These are phyloP conservation scores for Ariopsis seemanni DNA, from an alignment of 2,113 vertebrate genomes.

Conservation along the genomic window DNA sequence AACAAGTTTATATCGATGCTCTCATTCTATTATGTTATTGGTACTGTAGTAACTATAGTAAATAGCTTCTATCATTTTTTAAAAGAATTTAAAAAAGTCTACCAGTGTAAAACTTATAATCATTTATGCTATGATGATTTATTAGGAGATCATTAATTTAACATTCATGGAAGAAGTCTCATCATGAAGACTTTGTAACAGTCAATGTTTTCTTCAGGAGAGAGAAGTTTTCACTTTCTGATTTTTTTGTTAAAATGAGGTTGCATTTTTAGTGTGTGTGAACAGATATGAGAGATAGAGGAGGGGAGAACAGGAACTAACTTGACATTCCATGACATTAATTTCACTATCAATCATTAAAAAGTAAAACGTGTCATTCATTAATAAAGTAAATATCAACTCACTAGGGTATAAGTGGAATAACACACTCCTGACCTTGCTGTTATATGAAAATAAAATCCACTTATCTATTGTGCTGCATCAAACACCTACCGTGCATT, in stretches of 20 bases:
- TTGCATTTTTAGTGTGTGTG: neutral
- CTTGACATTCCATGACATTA: neutral
- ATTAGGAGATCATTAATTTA: neutral
- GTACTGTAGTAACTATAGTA: neutral
- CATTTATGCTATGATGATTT: neutral
- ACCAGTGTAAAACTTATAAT: neutral
- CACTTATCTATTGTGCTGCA: neutral
- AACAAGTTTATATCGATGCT: too few relatives aligned
- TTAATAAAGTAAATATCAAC: neutral
- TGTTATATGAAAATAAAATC: neutral
- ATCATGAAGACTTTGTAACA: neutral
- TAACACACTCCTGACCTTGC: neutral
- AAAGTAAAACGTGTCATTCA: neutral
- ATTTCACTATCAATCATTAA: neutral
- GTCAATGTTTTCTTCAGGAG: neutral
- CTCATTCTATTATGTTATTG: neutral
- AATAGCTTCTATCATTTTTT: neutral
- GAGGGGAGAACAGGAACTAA: neutral
- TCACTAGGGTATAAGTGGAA: neutral
- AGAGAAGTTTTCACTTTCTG: neutral
- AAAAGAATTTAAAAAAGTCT: neutral
- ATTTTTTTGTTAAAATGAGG: neutral
- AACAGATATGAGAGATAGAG: neutral
- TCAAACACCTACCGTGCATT: neutral
- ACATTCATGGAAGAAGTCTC: neutral